Evolutionary conservation across 2,113 vertebrate species (phyloP), one percentile per base, ranked within the genome.

Genomic region (Oophaga pumilio): DNA sequence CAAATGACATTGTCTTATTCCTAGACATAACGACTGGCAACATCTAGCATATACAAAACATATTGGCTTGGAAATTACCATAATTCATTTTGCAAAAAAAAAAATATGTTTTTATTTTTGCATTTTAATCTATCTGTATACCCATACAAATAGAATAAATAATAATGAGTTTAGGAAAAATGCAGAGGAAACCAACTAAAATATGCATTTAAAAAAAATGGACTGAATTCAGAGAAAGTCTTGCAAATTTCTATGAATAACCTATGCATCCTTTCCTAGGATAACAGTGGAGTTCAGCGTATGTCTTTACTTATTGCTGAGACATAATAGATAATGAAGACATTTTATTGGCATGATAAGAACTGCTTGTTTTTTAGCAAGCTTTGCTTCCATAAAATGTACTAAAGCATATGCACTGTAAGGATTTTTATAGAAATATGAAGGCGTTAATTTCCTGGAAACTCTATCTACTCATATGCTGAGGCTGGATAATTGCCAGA

Each of bases 381-480:
- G 26, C 69, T 26, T 85, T 85, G 53, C 50, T 74, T 56, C 24
- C 50, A 76, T 59, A 8, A 73, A 43, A 60, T 28, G 53, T 33
- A 60, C 17, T 28, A 43, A 13, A 85, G 17, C 66, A 85, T 73
- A 85, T 85, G 83, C 53, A 53, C 43, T 24, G 15, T 20, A 66
- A 49, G 59, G 33, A 57, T 57, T 85, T 85, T 60, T 85, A 85
- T 85, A 76, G 83, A 76, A 85, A 85, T 85, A 85, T 76, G 79
- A 64, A 66, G 79, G 60, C 79, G 83, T 59, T 76, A 26, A 74
- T 85, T 78, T 43, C 85, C 33, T 78, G 74, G 85, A 86, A 77
- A 78, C 43, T 15, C 33, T 62, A 43, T 62, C n/a, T 78, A 17
- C 77, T 78, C 74, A 50, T 86, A 52, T 78, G 59, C 22, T 79